A percentile compares a stretch with the other conserved stretches of the same genome.
Conservation (phyloP, 1,140 invertebrate species). For the Drosophila watanabei region DNA sequence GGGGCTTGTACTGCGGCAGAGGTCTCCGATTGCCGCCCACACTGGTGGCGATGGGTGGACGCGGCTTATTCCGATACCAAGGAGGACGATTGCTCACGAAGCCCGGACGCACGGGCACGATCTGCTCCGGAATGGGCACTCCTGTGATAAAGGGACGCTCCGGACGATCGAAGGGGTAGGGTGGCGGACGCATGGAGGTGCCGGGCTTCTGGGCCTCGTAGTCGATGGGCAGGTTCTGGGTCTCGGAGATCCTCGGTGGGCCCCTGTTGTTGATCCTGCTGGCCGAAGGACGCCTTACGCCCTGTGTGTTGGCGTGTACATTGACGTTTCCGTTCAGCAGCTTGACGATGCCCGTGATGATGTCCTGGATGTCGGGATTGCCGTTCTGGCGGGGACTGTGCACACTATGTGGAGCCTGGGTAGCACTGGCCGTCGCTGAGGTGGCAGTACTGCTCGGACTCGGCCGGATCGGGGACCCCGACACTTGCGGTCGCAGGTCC, state of each 20-base stretch:
- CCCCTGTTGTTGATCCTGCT: slow-evolving; percentile 95
- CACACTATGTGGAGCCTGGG: slow-evolving; percentile 67
- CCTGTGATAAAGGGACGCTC: slow-evolving; percentile 88
- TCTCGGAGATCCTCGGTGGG: slow-evolving; percentile 92
- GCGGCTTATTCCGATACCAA: slow-evolving; percentile 88
- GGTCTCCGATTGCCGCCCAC: slow-evolving; percentile 85
- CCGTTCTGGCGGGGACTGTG: slow-evolving; percentile 80
- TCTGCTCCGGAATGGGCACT: slow-evolving; percentile 91
- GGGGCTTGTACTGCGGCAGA: slow-evolving; percentile 87
- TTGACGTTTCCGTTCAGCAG: slow-evolving; percentile 95
- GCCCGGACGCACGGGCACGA: slow-evolving; percentile 88
- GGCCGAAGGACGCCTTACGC: slow-evolving; percentile 86
- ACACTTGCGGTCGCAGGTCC: slow-evolving; percentile 83
- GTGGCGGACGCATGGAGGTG: slow-evolving; percentile 84
- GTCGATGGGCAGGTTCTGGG: slow-evolving; percentile 89
- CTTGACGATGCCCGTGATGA: slow-evolving; percentile 96
- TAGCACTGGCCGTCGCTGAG: slow-evolving; percentile 67
- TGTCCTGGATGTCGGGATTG: slow-evolving; percentile 94
- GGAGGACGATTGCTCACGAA: slow-evolving; percentile 87
- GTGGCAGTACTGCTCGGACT: slow-evolving; percentile 77
- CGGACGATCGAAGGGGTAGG: slow-evolving; percentile 90
- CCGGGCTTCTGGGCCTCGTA: slow-evolving; percentile 88
- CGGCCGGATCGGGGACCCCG: slow-evolving; percentile 84
- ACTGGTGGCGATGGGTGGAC: slow-evolving; percentile 81
- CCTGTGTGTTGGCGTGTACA: slow-evolving; percentile 90